Evolutionary conservation across 2,113 vertebrate species (phyloP).

Genomic region (Sclerurus mexicanus): DNA sequence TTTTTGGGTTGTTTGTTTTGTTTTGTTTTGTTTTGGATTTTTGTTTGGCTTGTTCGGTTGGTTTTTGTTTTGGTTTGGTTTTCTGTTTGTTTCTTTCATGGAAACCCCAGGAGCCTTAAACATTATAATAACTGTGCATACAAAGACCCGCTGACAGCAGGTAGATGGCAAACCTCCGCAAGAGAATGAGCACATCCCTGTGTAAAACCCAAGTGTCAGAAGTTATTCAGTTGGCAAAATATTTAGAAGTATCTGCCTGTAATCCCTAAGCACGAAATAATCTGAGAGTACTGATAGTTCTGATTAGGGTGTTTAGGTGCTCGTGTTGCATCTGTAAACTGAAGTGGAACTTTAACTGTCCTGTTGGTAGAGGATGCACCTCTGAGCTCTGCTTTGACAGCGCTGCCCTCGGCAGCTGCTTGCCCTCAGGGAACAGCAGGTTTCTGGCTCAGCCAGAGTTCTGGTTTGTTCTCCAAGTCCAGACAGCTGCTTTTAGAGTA

Average conservation of each 20-base stretch:
- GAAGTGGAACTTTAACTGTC: not conserved
- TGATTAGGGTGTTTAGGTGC: not conserved
- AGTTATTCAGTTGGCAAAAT: not conserved
- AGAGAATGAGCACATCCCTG: not conserved
- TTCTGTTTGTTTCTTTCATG: not conserved
- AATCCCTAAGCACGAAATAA: not conserved
- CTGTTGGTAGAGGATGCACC: not conserved
- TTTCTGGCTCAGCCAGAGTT: not conserved
- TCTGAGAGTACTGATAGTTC: not conserved
- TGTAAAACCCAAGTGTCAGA: not conserved
- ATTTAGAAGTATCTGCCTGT: not conserved
- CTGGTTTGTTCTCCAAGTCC: not conserved
- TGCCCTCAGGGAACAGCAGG: not conserved
- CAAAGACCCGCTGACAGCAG: not conserved
- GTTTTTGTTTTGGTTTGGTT: too few species aligned
- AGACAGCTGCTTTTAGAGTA: not conserved
- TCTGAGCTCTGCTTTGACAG: not conserved
- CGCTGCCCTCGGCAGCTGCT: not conserved
- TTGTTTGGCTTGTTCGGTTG: not conserved
- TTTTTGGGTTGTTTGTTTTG: too few species aligned
- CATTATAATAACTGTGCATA: not conserved
- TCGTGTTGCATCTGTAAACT: not conserved
- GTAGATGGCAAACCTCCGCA: not conserved
- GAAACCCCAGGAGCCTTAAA: not conserved
- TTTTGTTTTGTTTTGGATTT: too few species aligned